Evolutionary conservation across 1,140 invertebrate genomes (phyloP).

Genomic region (Eurosta solidaginis): DNA sequence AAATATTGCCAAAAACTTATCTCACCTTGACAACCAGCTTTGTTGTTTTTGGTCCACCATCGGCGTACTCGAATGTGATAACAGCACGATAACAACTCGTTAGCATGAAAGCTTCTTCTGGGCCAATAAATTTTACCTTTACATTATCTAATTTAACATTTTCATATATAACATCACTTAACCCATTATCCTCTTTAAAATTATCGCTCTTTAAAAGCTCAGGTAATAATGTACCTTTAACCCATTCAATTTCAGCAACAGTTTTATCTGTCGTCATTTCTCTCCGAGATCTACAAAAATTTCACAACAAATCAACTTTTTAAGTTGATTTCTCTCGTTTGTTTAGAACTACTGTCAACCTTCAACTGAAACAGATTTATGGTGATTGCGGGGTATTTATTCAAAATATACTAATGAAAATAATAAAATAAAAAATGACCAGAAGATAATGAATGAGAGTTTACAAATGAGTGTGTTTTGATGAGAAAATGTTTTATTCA

Average conservation of each 20-base stretch:
- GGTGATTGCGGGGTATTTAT: neutral
- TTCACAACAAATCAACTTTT: neutral
- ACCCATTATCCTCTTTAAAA: conserved; percentile 39
- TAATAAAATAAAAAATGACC: neutral
- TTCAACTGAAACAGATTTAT: neutral
- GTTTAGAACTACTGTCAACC: neutral
- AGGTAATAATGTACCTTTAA: conserved; percentile 6
- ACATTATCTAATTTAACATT: conserved; percentile 39
- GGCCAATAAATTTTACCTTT: conserved; percentile 43
- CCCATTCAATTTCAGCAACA: conserved; percentile 26
- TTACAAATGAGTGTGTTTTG: too few relatives aligned
- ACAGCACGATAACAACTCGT: conserved; percentile 45
- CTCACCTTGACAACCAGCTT: conserved; percentile 44
- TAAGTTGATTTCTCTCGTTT: neutral
- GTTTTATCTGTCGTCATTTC: neutral
- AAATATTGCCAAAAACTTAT: neutral
- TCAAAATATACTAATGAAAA: neutral
- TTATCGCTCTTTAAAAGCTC: conserved; percentile 34
- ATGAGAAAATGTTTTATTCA: too few relatives aligned
- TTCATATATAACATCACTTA: conserved; percentile 13
- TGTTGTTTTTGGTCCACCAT: neutral
- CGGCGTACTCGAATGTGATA: conserved; percentile 38
- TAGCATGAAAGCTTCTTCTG: conserved; percentile 50
- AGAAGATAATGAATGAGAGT: neutral
- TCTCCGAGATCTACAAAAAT: neutral